A percentile compares a stretch with the other conserved stretches of the same genome.
phyloP scores from a whole-genome alignment of 2,888 invertebrate genomes.

The Dexiosoma caninum region DNA sequence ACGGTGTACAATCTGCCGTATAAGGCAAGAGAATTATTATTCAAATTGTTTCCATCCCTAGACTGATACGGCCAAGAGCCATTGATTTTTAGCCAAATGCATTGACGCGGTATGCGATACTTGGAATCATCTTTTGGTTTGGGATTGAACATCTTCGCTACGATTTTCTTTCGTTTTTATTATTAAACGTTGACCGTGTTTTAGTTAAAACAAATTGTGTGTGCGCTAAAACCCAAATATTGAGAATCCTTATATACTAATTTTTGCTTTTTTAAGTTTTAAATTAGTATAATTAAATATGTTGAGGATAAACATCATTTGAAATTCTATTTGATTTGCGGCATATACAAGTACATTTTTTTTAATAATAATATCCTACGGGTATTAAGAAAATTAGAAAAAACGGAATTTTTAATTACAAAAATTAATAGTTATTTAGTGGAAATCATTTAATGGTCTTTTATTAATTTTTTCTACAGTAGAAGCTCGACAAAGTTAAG shows the following conservation, averaged over 20 bases:
- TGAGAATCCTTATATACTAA: slow-evolving; percentile 34
- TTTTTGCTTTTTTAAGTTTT: neutral
- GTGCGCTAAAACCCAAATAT: neutral
- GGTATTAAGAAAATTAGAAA: neutral
- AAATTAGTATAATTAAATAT: neutral
- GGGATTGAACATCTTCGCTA: slow-evolving; percentile 71
- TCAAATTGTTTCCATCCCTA: neutral
- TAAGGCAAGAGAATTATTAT: slow-evolving; percentile 6
- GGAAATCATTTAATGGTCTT: slow-evolving; percentile 34
- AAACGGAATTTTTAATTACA: slow-evolving; percentile 38
- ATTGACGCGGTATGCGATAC: slow-evolving; percentile 75
- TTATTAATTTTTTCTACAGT: too few relatives aligned
- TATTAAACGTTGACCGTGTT: neutral
- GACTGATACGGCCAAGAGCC: slow-evolving; percentile 74
- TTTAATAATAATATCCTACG: slow-evolving; percentile 16
- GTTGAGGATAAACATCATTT: slow-evolving; percentile 50
- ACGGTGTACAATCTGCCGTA: slow-evolving; percentile 65
- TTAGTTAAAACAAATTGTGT: neutral
- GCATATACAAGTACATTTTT: slow-evolving; percentile 11
- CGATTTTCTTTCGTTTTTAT: too few relatives aligned
- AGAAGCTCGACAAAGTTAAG: too few relatives aligned
- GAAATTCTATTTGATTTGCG: slow-evolving; percentile 54
- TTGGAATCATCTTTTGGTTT: slow-evolving; percentile 63
- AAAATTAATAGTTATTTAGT: neutral
- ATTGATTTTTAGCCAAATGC: slow-evolving; percentile 75